Evolutionary conservation across 1,140 invertebrate genomes (phyloP), one percentile per base, ranked within the genome.

Genomic region (Proales similis): DNA sequence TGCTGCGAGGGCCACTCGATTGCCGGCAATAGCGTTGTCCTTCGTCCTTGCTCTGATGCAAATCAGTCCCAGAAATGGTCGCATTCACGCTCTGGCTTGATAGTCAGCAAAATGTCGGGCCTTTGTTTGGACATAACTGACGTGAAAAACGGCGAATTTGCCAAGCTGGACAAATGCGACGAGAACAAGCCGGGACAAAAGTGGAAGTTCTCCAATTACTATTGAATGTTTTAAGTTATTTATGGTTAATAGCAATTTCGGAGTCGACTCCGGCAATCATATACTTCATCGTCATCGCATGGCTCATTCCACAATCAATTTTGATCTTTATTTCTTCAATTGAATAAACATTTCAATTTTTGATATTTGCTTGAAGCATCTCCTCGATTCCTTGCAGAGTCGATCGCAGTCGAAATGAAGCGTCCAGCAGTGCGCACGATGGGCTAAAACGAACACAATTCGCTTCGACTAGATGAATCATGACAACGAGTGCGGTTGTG

Each of bases 1-100:
- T 90, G 87, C 76, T 57, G 20, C 17, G 24, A 29, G 7, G 51
- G 51, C 30, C 36, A 24, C 29, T 17, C 27, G 11, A 27, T 24
- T n/a, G 5, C 38, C n/a, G 51, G 51, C 11, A 42, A 36, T 12
- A 29, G 19, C 6, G 17, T 57, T 38, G 30, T n/a, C 27, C 29
- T 57, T 17, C 14, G 17, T 42, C 29, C 39, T 39, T 57, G 51
- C 45, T 22, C 33, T 20, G 51, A 42, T 7, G n/a, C n/a, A n/a
- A 24, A 14, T 39, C n/a, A 17, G 5, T 29, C 22, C 33, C 38
- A 63, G 48, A 53, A 63, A 19, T 49, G 39, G 22, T 30, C 36
- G 9, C 22, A 48, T 61, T 65, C 66, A 7, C 64, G 70, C 68
- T 57, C 49, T 43, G 66, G 68, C n/a, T 63, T 63, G 27, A 67